A percentile compares a stretch with the other conserved stretches of the same genome.
Evolutionary conservation across 2,113 vertebrate genomes (phyloP).

Genomic region (Cervus canadensis): DNA sequence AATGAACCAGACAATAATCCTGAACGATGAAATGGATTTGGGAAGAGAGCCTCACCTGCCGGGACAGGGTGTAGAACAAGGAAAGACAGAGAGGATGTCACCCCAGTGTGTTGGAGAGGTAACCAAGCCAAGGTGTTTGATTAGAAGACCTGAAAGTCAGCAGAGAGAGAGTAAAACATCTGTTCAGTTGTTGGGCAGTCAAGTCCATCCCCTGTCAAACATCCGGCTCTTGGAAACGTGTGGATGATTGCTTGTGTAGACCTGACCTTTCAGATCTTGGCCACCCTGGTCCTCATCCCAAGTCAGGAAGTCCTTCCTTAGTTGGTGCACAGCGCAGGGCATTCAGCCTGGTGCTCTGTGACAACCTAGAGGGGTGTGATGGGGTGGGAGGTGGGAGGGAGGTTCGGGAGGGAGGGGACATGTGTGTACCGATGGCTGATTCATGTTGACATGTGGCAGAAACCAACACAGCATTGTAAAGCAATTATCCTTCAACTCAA

Average conservation of each 20-base stretch:
- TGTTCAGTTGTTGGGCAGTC: background rate
- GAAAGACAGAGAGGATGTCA: background rate
- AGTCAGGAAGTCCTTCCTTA: background rate
- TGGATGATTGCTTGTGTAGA: background rate
- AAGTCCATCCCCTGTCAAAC: too few species aligned
- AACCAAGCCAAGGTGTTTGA: background rate
- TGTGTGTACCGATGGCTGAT: background rate
- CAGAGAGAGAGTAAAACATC: background rate
- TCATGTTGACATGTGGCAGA: background rate
- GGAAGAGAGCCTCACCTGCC: background rate
- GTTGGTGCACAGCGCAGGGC: background rate
- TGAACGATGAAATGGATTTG: background rate
- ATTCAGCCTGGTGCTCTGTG: background rate
- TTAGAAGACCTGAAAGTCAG: background rate
- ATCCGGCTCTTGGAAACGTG: background rate
- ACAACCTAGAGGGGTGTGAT: background rate
- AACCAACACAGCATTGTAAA: background rate
- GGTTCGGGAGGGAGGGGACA: background rate
- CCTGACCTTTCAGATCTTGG: background rate
- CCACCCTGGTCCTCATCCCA: background rate
- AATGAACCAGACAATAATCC: background rate
- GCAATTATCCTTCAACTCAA: background rate
- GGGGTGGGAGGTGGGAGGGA: background rate
- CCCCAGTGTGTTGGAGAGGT: background rate
- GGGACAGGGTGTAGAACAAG: background rate